Conservation (phyloP, 2,888 invertebrate species). For the Eristalis arbustorum region DNA sequence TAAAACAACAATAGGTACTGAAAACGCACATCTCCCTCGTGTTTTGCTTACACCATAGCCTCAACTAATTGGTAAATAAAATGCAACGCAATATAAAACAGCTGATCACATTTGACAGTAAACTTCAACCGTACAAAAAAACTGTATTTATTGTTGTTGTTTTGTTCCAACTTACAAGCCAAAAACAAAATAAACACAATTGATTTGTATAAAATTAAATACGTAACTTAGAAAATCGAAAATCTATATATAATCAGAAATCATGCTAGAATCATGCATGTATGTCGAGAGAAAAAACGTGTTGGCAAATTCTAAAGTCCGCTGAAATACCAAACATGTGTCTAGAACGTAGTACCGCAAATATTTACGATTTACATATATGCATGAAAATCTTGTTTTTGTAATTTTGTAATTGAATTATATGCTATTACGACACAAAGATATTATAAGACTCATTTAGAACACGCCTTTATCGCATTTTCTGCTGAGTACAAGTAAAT, state of each 20-base stretch:
- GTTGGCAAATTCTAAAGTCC: background rate
- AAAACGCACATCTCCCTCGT: too few species aligned
- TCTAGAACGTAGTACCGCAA: background rate
- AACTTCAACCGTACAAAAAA: too few species aligned
- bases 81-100: too few species aligned
- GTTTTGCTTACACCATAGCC: too few species aligned
- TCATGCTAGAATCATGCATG: background rate
- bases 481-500: background rate
- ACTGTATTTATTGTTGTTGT: too few species aligned
- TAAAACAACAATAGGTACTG: too few species aligned
- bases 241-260: background rate
- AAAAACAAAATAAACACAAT: too few species aligned
- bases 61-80: too few species aligned
- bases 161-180: too few species aligned
- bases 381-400: background rate
- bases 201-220: too few species aligned
- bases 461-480: background rate
- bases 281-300: background rate
- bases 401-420: background rate
- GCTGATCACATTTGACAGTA: too few species aligned
- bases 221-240: too few species aligned
- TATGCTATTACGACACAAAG: background rate
- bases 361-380: background rate
- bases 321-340: background rate
- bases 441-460: background rate